Evolutionary conservation across 1,140 invertebrate genomes (phyloP).

Genomic region (Hyphantria cunea): DNA sequence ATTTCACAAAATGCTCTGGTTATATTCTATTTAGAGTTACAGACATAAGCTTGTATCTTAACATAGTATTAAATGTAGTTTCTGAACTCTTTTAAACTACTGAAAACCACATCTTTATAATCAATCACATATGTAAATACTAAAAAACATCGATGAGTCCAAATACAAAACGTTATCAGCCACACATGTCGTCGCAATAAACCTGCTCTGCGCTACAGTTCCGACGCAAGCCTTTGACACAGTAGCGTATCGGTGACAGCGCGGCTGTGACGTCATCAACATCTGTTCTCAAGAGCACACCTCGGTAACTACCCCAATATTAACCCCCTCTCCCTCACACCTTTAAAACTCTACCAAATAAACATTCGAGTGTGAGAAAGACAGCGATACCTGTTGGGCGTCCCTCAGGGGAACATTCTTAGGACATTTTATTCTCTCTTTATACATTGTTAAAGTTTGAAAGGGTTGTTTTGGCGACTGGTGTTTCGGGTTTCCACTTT

Average conservation of each 20-base stretch:
- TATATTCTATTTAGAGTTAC: too few species aligned
- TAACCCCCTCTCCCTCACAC: constrained; percentile 14
- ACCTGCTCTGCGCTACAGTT: neutral
- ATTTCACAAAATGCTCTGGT: too few species aligned
- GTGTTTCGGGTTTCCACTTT: constrained; percentile 12
- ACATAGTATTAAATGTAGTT: too few species aligned
- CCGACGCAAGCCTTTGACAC: constrained; percentile 3
- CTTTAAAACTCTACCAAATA: neutral
- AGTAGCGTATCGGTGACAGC: neutral
- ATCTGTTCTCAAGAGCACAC: constrained; percentile 3
- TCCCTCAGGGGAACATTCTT: constrained; percentile 21
- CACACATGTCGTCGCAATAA: too few species aligned
- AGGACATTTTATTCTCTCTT: constrained; percentile 26
- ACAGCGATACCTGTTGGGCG: constrained; percentile 23
- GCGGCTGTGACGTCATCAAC: constrained; percentile 1
- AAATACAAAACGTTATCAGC: too few species aligned
- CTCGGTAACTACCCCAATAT: constrained; percentile 6
- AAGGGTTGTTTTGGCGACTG: constrained; percentile 27
- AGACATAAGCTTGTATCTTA: too few species aligned
- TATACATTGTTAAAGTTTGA: constrained; percentile 30
- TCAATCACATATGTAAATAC: too few species aligned
- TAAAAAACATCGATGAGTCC: too few species aligned
- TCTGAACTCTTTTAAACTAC: too few species aligned
- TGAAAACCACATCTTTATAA: too few species aligned
- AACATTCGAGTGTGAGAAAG: constrained; percentile 7